A percentile compares a stretch with the other conserved stretches of the same genome.
Evolutionary conservation across 2,888 invertebrate genomes (phyloP).

Genomic region (Isotomurus palustris): DNA sequence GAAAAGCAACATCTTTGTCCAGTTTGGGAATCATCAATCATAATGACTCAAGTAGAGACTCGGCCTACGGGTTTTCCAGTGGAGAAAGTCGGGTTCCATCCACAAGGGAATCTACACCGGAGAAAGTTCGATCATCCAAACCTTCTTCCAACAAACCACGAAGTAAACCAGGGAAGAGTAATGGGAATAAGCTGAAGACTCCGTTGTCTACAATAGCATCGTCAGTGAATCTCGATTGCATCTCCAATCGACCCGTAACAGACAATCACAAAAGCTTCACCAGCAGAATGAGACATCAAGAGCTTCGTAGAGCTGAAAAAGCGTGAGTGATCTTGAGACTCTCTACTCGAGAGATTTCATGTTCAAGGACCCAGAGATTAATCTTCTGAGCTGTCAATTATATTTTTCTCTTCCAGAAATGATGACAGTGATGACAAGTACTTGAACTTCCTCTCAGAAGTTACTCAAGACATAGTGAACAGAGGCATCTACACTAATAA

Average conservation of each 20-base stretch:
- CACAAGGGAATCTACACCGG: slow-evolving; percentile 46
- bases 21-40: slow-evolving; percentile 19
- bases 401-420: neutral
- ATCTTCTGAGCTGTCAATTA: no score
- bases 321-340: no score
- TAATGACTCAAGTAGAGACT: slow-evolving; percentile 48
- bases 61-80: slow-evolving; percentile 48
- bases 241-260: no score
- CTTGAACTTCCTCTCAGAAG: slow-evolving; percentile 52
- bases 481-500: slow-evolving; percentile 55
- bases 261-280: no score
- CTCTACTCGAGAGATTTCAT: no score
- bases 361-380: no score
- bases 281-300: no score
- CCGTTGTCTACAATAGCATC: slow-evolving; percentile 35
- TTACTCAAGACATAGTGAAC: slow-evolving; percentile 58
- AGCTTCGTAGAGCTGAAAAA: no score
- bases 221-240: slow-evolving; percentile 32
- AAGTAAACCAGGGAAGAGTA: neutral
- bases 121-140: slow-evolving; percentile 7
- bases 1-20: slow-evolving; percentile 25
- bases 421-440: slow-evolving; percentile 47
- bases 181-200: slow-evolving; percentile 15
- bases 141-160: neutral
- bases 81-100: slow-evolving; percentile 47